Percentiles rank a stretch among this genome's conserved stretches.
Evolutionary conservation across 2,113 vertebrate species (phyloP).

Genomic region (Pycnonotus jocosus): DNA sequence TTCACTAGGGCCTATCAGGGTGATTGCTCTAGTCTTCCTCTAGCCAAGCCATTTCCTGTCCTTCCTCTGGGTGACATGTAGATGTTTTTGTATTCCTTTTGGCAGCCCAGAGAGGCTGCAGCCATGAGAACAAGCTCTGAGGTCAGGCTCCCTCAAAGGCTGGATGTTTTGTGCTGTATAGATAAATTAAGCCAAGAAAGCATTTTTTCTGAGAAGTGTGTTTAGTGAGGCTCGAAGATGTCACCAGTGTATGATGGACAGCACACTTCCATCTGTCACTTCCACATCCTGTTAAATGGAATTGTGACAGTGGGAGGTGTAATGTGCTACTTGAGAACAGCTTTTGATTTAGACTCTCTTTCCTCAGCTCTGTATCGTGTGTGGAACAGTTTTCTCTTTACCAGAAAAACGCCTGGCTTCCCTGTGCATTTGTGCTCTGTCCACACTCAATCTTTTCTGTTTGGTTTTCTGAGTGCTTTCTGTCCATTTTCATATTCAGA

Average conservation of each 20-base stretch:
- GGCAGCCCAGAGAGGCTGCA: neutral
- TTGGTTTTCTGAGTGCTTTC: neutral
- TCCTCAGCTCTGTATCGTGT: neutral
- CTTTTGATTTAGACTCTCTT: neutral
- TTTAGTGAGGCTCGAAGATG: fast-evolving
- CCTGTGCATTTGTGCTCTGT: neutral
- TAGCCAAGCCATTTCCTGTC: neutral
- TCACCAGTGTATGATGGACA: neutral
- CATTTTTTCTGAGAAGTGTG: neutral
- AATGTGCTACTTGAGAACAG: neutral
- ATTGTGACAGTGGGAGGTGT: neutral
- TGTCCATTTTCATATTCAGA: neutral
- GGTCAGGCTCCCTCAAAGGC: neutral
- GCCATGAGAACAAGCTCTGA: neutral
- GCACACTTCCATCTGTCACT: neutral
- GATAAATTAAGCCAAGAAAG: neutral
- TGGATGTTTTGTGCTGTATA: neutral
- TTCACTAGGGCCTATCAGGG: neutral
- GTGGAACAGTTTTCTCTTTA: neutral
- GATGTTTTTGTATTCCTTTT: neutral
- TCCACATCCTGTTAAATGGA: neutral
- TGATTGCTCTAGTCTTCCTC: neutral
- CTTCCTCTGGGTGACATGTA: neutral
- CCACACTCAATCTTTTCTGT: neutral
- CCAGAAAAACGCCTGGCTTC: neutral